phyloP scores from a whole-genome alignment of 2,797 vertebrate species.

The Liasis olivaceus region DNA sequence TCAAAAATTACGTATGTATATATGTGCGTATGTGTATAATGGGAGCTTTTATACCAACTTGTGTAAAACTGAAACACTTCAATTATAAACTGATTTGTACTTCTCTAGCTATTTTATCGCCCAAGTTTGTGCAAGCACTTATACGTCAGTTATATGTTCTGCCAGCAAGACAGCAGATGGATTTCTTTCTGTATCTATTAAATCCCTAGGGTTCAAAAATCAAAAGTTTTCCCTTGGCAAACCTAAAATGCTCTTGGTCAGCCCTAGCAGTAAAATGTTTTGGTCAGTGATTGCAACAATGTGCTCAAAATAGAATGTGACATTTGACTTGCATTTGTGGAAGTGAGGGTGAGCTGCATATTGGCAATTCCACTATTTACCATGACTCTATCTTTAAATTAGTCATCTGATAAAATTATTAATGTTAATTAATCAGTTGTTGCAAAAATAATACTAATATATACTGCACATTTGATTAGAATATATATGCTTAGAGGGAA shows the following conservation, averaged over 20 bases:
- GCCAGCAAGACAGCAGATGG: background rate
- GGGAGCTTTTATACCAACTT: background rate
- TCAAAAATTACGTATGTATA: background rate
- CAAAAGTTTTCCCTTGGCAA: background rate
- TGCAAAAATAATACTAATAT: background rate
- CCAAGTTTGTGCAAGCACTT: background rate
- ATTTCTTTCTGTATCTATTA: background rate
- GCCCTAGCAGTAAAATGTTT: background rate
- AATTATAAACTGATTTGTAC: background rate
- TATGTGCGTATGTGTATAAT: background rate
- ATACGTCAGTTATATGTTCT: background rate
- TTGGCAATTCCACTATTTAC: background rate
- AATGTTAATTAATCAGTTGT: background rate
- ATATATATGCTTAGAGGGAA: background rate
- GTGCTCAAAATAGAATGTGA: background rate
- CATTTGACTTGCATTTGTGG: background rate
- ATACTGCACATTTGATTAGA: background rate
- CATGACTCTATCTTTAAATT: background rate
- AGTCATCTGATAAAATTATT: background rate
- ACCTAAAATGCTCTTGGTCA: background rate
- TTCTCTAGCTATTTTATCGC: background rate
- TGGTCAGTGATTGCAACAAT: background rate
- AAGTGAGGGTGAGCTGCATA: background rate
- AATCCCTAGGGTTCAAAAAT: background rate
- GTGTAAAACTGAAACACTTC: background rate